A percentile compares a stretch with the other conserved stretches of the same genome.
Evolutionary conservation across 2,888 invertebrate genomes (phyloP).

Genomic region (Drosophila melanosoma): DNA sequence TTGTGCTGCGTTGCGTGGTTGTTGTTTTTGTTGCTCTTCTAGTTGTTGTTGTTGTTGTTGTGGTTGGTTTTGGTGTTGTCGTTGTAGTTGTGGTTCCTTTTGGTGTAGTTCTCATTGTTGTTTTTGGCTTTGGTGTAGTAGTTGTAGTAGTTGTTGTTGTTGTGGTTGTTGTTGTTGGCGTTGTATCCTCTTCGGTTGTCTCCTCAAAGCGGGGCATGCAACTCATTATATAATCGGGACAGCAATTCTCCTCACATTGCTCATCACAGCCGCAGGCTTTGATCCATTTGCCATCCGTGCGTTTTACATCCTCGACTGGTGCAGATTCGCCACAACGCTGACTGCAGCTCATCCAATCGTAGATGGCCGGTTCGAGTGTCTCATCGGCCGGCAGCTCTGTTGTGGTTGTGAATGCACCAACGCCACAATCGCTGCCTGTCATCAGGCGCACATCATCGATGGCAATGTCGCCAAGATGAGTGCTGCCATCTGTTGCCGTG

Average conservation of each 20-base stretch:
- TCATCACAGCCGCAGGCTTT: slow-evolving; percentile 87
- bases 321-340: slow-evolving; percentile 34
- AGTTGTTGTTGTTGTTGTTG: slow-evolving; percentile 19
- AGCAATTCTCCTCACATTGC: slow-evolving; percentile 88
- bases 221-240: slow-evolving; percentile 87
- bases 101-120: slow-evolving; percentile 12
- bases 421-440: slow-evolving; percentile 82
- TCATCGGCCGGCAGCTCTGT: slow-evolving; percentile 31
- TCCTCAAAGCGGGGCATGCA: slow-evolving; percentile 15
- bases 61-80: slow-evolving; percentile 23
- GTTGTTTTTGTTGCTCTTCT: neutral
- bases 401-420: slow-evolving; percentile 25
- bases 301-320: neutral
- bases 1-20: no score
- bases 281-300: slow-evolving; percentile 42
- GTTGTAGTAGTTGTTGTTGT: slow-evolving; percentile 30
- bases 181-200: neutral
- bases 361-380: slow-evolving; percentile 43
- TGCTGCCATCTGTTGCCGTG: slow-evolving; percentile 89
- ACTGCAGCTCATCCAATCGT: slow-evolving; percentile 82
- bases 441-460: slow-evolving; percentile 91
- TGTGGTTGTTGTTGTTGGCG: slow-evolving; percentile 5
- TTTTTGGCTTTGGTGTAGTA: slow-evolving; percentile 18
- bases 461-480: slow-evolving; percentile 91
- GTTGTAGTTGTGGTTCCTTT: slow-evolving; percentile 18